Evolutionary conservation across 2,888 invertebrate species (phyloP).

Genomic region (Mantis religiosa): DNA sequence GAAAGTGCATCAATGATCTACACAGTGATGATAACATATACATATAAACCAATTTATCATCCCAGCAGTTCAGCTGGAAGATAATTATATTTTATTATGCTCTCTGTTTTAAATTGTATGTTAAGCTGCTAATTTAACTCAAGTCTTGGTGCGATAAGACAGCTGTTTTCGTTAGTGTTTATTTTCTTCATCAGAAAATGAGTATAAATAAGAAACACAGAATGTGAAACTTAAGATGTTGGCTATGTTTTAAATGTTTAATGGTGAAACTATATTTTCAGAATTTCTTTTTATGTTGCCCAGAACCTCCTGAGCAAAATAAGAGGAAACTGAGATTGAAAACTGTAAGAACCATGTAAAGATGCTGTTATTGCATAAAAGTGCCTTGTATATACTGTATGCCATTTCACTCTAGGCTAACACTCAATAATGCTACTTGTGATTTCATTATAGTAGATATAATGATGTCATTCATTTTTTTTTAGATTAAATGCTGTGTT

Average conservation of each 20-base stretch:
- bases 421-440: constrained; percentile 24
- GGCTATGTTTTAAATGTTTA: background rate
- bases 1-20: background rate
- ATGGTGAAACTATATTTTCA: constrained; percentile 23
- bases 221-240: background rate
- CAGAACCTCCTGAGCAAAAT: background rate
- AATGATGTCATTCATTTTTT: constrained; percentile 17
- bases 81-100: background rate
- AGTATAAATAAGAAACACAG: background rate
- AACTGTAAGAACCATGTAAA: background rate
- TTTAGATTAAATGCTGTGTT: constrained; percentile 21
- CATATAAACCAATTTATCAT: background rate
- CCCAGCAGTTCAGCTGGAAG: background rate
- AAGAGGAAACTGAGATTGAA: background rate
- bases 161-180: background rate
- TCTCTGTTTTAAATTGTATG: background rate
- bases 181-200: background rate
- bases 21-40: background rate
- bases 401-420: constrained; percentile 13
- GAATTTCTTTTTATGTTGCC: background rate
- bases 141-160: background rate
- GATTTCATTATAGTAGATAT: constrained; percentile 27
- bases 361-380: background rate
- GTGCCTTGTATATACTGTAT: constrained; percentile 30
- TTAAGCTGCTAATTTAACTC: background rate